Evolutionary conservation across 2,113 vertebrate species (phyloP).

Genomic region (Xyrauchen texanus): DNA sequence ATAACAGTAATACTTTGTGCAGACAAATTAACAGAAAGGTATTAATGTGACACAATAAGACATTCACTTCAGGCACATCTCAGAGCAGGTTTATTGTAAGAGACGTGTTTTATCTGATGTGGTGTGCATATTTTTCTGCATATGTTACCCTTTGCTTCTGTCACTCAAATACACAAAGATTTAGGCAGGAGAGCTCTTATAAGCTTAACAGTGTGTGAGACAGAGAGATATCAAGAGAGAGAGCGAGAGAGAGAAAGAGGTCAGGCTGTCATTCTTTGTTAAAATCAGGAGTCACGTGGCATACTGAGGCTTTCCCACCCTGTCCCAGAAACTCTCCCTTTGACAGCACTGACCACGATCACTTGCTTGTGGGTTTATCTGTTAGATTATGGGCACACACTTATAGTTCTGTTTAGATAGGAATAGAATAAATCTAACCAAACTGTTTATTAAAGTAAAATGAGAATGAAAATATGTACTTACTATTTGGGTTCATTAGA

Average conservation of each 20-base stretch:
- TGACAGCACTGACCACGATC: constrained; percentile 25
- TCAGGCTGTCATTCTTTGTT: constrained; percentile 16
- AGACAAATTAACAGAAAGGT: too few relatives aligned
- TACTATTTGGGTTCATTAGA: too few relatives aligned
- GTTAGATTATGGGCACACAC: too few relatives aligned
- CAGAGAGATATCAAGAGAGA: too few relatives aligned
- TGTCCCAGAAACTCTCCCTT: not conserved
- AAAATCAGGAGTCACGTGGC: constrained; percentile 26
- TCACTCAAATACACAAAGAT: constrained; percentile 33
- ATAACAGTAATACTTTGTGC: too few relatives aligned
- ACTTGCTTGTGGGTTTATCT: too few relatives aligned
- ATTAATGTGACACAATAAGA: not conserved
- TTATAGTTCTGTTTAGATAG: too few relatives aligned
- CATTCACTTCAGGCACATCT: not conserved
- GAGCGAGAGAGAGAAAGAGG: not conserved
- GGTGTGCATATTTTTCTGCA: not conserved
- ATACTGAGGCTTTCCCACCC: not conserved
- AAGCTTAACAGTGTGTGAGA: constrained; percentile 25
- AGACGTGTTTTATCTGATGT: not conserved
- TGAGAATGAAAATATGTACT: too few relatives aligned
- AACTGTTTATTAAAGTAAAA: too few relatives aligned
- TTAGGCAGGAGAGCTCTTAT: constrained; percentile 2
- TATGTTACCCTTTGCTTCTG: constrained; percentile 12
- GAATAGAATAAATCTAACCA: too few relatives aligned
- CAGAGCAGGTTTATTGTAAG: not conserved